These are phyloP conservation scores for Spermophilus dauricus DNA, from an alignment of 2,113 vertebrate genomes.

Conservation along the genomic window DNA sequence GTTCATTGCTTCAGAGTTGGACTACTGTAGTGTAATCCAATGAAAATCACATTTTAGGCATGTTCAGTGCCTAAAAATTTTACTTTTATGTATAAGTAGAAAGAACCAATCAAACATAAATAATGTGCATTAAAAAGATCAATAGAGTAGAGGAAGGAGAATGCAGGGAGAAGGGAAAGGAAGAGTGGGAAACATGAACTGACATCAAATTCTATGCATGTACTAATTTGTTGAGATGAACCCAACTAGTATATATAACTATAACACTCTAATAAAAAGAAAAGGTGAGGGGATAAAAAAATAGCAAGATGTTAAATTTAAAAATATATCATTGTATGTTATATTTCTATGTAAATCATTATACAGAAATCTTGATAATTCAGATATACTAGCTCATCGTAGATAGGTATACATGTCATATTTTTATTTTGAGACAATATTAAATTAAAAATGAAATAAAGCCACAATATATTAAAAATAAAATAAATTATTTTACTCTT, in stretches of 20 bases:
- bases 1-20: background rate
- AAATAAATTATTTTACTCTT: constrained; percentile 32
- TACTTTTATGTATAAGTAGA: too few relatives aligned
- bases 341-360: background rate
- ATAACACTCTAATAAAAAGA: too few relatives aligned
- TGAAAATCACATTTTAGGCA: background rate
- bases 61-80: background rate
- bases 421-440: constrained; percentile 44
- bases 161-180: too few relatives aligned
- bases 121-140: background rate
- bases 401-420: background rate
- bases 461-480: background rate
- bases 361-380: constrained; percentile 32
- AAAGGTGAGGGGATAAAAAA: too few relatives aligned
- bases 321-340: background rate
- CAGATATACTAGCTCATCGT: background rate
- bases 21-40: background rate
- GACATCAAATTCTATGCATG: too few relatives aligned
- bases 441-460: constrained; percentile 61
- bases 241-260: too few relatives aligned
- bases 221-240: too few relatives aligned
- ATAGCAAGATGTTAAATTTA: background rate
- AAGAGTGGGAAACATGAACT: too few relatives aligned
- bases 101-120: background rate
- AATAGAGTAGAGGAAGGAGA: too few relatives aligned